phyloP scores from a whole-genome alignment of 2,888 invertebrate genomes.

The Pimpla rufipes region DNA sequence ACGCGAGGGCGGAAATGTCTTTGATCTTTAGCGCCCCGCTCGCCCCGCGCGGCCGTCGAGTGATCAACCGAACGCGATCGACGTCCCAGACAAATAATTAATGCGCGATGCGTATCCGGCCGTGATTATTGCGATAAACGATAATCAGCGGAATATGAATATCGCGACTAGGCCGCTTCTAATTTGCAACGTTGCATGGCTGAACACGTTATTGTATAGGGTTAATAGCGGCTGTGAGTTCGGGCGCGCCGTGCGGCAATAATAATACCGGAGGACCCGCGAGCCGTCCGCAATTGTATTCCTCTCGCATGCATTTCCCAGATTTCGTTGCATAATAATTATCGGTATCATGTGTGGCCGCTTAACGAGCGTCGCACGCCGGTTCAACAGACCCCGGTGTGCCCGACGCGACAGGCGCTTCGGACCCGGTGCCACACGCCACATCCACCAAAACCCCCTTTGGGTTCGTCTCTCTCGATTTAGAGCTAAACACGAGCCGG shows the following conservation, averaged over 20 bases:
- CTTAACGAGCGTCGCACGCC: slow-evolving; percentile 46
- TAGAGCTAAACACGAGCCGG: not conserved
- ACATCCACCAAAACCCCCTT: not conserved
- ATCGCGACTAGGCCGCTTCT: slow-evolving; percentile 38
- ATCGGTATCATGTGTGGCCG: slow-evolving; percentile 48
- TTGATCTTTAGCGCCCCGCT: not conserved
- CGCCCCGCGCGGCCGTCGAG: not conserved
- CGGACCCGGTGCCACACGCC: slow-evolving; percentile 17
- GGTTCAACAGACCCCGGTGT: slow-evolving; percentile 56
- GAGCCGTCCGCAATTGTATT: slow-evolving; percentile 46
- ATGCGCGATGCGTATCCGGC: slow-evolving; percentile 23
- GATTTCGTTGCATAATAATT: slow-evolving; percentile 66
- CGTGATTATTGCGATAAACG: slow-evolving; percentile 55
- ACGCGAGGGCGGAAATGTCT: no score
- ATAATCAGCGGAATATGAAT: slow-evolving; percentile 46
- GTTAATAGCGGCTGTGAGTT: no score
- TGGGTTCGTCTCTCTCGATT: not conserved
- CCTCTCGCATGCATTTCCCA: slow-evolving; percentile 45
- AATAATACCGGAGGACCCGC: slow-evolving; percentile 35
- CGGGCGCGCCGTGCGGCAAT: not conserved
- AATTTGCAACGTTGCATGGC: slow-evolving; percentile 46
- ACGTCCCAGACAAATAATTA: slow-evolving; percentile 34
- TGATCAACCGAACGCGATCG: slow-evolving; percentile 39
- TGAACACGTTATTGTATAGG: slow-evolving; percentile 49
- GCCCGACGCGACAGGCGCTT: slow-evolving; percentile 40